Evolutionary conservation across 23 tunicate species (phyloP), one percentile per base, ranked within the genome.

Genomic region (Trididemnum clinides): DNA sequence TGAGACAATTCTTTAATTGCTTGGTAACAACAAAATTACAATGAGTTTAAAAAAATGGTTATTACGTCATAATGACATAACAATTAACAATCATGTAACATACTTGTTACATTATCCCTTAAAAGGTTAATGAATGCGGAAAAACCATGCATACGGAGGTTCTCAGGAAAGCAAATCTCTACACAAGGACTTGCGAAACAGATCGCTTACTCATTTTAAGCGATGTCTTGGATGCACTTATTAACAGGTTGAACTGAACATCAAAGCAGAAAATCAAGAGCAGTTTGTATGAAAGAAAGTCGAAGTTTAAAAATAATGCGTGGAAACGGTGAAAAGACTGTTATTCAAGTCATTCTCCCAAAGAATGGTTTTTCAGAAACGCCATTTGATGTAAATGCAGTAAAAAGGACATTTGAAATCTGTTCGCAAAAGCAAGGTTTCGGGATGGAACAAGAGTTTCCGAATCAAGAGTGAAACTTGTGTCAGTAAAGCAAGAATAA

Each of bases 281-380:
- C 66, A n/a, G 25, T 19, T n/a, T 19, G 22, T 12, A 59, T 19
- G 25, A 59, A 10, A 19, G 22, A 12, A 25, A 5, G 25, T n/a
- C 20, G 22, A 4, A 4, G 66, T n/a, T 19, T 35, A 5, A 63
- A 63, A 63, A 63, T 27, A 70, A 29, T 37, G 76, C 28, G 76
- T 32, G 39, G 76, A 70, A 70, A 19, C 39, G 76, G 30, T 70
- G 76, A 27, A 32, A 33, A 70, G 39, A 70, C 30, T 70, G 76
- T 29, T 70, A 6, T 37, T 12, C 76, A 25, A 70, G 30, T 32
- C 76, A 70, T 25, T 3, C 36, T 27, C 38, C 15, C 36, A 70
- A 25, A 7, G 36, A 70, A 4, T 29, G 36, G 5, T 37, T 5
- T 12, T 29, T 12, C 76, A 70, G 30, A 70, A n/a, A 5, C 39